Conservation (phyloP, 1,140 invertebrate genomes). For the Cotesia typhae region DNA sequence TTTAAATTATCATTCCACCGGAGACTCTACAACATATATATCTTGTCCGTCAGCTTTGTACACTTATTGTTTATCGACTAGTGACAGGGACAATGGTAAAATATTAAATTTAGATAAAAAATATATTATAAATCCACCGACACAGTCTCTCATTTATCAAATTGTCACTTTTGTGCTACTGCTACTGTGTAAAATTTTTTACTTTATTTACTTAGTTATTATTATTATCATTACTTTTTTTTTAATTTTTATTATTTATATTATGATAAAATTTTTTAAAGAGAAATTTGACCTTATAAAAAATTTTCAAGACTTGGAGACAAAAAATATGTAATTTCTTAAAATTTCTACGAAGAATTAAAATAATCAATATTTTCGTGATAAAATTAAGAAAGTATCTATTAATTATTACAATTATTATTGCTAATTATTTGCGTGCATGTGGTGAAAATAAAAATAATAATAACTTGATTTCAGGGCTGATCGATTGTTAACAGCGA, state of each 20-base stretch:
- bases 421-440: background rate
- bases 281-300: no score
- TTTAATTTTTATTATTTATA: no score
- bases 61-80: slow-evolving; percentile 55
- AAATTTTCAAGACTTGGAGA: no score
- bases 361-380: no score
- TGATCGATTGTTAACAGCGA: slow-evolving; percentile 9
- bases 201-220: background rate
- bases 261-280: no score
- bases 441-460: background rate
- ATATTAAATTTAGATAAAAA: slow-evolving; percentile 21
- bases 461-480: background rate
- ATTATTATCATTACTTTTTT: background rate
- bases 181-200: no score
- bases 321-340: no score
- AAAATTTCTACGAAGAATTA: no score
- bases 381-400: no score
- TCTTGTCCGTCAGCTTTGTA: slow-evolving; percentile 10
- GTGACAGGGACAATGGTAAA: slow-evolving; percentile 41
- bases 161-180: background rate
- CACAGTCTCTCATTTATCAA: no score
- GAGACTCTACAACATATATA: slow-evolving; percentile 32
- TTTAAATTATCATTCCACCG: slow-evolving; percentile 62
- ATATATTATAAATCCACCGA: no score
- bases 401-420: no score